Evolutionary conservation across 1,140 invertebrate genomes (phyloP).

Genomic region (Chelonus insularis): DNA sequence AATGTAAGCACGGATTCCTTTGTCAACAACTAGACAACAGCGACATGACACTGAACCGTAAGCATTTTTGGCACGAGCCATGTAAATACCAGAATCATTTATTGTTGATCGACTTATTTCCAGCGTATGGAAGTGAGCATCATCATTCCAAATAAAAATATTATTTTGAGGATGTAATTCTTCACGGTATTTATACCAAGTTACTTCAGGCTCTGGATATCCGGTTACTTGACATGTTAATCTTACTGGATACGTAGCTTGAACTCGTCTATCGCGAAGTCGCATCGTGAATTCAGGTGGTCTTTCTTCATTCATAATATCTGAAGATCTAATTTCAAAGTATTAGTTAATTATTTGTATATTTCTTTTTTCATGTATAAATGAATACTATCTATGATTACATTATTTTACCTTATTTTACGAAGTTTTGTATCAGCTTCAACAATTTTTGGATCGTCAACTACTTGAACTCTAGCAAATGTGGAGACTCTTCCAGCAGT

Average conservation of each 20-base stretch:
- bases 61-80: slow-evolving; percentile 77
- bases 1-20: slow-evolving; percentile 79
- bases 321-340: slow-evolving; percentile 25
- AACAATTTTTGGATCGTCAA: slow-evolving; percentile 71
- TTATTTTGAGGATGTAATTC: slow-evolving; percentile 61
- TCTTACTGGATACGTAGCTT: slow-evolving; percentile 80
- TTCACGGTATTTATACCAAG: slow-evolving; percentile 78
- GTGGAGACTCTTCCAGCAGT: slow-evolving; percentile 79
- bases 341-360: too few species aligned
- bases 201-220: slow-evolving; percentile 71
- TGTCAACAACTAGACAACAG: slow-evolving; percentile 81
- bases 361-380: too few species aligned
- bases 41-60: slow-evolving; percentile 81
- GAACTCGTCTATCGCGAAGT: slow-evolving; percentile 78
- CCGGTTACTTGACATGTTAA: slow-evolving; percentile 85
- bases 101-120: slow-evolving; percentile 77
- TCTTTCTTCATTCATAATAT: slow-evolving; percentile 44
- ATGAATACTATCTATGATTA: too few species aligned
- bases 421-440: slow-evolving; percentile 71
- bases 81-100: slow-evolving; percentile 83
- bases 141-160: slow-evolving; percentile 67
- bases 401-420: slow-evolving; percentile 55
- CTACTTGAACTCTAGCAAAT: slow-evolving; percentile 78
- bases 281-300: slow-evolving; percentile 87
- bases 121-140: slow-evolving; percentile 77